Percentiles rank a stretch among this genome's conserved stretches.
Evolutionary conservation across 2,113 vertebrate genomes (phyloP).

Genomic region (Scatophagus argus): DNA sequence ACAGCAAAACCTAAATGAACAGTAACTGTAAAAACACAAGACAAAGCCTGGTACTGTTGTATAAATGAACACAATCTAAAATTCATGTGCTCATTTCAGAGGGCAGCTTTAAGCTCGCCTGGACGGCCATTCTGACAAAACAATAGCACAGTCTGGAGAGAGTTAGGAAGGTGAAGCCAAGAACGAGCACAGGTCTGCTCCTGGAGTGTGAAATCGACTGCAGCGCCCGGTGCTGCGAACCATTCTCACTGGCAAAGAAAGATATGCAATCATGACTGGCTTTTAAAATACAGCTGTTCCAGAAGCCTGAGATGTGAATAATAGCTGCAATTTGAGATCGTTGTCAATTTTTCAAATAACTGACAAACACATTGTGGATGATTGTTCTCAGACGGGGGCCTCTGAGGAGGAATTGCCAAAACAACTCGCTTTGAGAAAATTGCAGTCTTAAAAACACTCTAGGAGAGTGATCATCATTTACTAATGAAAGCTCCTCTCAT

Average conservation of each 20-base stretch:
- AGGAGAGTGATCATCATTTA: slow-evolving; percentile 62
- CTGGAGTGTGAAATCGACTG: slow-evolving; percentile 23
- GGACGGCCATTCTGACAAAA: background rate
- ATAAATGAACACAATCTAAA: background rate
- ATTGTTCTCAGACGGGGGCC: slow-evolving; percentile 68
- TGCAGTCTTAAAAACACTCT: slow-evolving; percentile 54
- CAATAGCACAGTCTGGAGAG: slow-evolving; percentile 13
- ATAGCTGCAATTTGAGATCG: slow-evolving; percentile 70
- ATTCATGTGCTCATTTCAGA: background rate
- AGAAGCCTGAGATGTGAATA: slow-evolving; percentile 66
- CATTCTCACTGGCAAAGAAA: slow-evolving; percentile 35
- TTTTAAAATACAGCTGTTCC: slow-evolving; percentile 66
- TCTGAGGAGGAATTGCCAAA: slow-evolving; percentile 61
- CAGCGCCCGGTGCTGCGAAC: slow-evolving; percentile 1
- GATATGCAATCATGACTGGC: slow-evolving; percentile 45
- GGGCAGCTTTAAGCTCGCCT: background rate
- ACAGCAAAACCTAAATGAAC: background rate
- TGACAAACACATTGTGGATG: slow-evolving; percentile 70
- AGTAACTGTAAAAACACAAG: background rate
- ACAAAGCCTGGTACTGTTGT: background rate
- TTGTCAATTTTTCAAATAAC: slow-evolving; percentile 75
- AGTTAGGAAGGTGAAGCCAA: slow-evolving; percentile 24
- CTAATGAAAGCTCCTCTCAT: slow-evolving; percentile 57
- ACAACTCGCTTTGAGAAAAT: slow-evolving; percentile 52
- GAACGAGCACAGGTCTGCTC: slow-evolving; percentile 6